Conservation (phyloP, 2,888 invertebrate species). For the Pachymerium ferrugineum region DNA sequence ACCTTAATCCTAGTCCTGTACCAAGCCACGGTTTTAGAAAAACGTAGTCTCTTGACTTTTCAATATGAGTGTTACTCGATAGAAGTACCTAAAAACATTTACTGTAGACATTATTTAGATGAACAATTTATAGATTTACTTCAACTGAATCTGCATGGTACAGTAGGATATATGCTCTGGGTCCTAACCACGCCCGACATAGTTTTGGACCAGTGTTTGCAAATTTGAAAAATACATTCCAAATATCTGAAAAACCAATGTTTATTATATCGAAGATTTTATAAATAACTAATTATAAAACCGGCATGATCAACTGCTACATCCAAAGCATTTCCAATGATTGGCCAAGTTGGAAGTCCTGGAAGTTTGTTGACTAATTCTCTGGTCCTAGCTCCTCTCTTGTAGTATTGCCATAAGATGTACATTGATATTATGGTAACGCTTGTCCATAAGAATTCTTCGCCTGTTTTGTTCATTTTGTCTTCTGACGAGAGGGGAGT, state of each 20-base stretch:
- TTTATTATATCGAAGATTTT: too few species aligned
- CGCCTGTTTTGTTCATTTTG: too few species aligned
- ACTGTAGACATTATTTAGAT: not conserved
- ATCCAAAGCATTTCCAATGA: constrained; percentile 44
- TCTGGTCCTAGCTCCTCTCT: constrained; percentile 42
- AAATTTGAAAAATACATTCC: too few species aligned
- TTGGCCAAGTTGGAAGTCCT: constrained; percentile 43
- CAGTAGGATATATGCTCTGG: too few species aligned
- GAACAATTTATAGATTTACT: too few species aligned
- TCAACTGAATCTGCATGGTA: too few species aligned
- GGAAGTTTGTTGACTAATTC: constrained; percentile 45
- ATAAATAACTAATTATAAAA: too few species aligned
- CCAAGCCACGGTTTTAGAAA: not conserved
- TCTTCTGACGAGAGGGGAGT: too few species aligned
- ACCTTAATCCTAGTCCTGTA: not conserved
- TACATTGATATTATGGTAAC: not conserved
- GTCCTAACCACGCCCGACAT: too few species aligned
- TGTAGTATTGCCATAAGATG: not conserved
- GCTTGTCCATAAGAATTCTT: not conserved
- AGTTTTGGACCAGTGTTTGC: too few species aligned
- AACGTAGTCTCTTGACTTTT: not conserved
- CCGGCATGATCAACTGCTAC: constrained; percentile 42
- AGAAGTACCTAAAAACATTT: not conserved
- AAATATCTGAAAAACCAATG: too few species aligned
- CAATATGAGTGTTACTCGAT: not conserved